phyloP scores from a whole-genome alignment of 2,113 vertebrate species.

The Ginglymostoma cirratum region DNA sequence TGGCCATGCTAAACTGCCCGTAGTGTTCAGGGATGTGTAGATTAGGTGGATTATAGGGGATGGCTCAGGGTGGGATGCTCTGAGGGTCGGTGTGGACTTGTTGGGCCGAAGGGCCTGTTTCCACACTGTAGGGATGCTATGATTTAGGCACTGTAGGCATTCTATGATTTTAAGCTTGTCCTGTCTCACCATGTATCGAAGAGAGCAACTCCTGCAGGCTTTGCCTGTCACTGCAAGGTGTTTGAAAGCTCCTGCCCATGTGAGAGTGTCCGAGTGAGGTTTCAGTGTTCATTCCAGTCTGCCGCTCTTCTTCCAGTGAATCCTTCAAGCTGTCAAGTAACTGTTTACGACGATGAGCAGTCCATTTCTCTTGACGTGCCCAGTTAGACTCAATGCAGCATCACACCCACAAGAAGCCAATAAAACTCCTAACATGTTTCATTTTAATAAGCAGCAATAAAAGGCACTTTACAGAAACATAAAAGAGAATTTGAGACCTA shows the following conservation, averaged over 20 bases:
- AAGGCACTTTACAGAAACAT: background rate
- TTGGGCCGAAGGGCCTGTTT: no score
- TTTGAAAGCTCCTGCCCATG: background rate
- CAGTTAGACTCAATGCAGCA: background rate
- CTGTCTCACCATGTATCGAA: background rate
- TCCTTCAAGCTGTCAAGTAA: background rate
- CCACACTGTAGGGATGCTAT: no score
- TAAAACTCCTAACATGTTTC: conserved; percentile 11
- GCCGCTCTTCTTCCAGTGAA: background rate
- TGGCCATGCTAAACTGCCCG: no score
- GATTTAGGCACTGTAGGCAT: no score
- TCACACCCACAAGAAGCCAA: background rate
- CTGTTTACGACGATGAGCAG: background rate
- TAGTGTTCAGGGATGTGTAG: no score
- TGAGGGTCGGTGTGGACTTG: no score
- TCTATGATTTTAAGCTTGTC: background rate
- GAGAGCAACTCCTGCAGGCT: background rate
- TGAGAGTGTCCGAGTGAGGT: background rate
- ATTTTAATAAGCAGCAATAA: conserved; percentile 14
- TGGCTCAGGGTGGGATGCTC: no score
- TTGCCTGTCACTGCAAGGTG: background rate
- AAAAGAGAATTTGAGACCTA: conserved; percentile 13
- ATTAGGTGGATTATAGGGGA: no score
- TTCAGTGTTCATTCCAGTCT: background rate
- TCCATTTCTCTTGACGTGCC: background rate